Conservation (phyloP, 1,140 invertebrate species). For the Propsilocerus akamusi region DNA sequence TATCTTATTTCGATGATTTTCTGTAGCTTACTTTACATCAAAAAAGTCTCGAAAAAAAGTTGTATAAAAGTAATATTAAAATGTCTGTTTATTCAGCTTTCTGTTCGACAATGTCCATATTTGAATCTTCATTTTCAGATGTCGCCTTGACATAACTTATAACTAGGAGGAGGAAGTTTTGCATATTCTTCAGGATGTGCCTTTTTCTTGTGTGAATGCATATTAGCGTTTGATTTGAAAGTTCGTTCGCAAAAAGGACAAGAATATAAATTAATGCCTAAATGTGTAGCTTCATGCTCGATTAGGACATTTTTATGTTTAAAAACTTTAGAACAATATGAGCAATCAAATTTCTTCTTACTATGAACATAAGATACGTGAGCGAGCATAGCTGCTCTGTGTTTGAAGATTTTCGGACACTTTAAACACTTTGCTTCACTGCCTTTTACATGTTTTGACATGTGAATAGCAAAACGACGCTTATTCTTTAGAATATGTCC, state of each 20-base stretch:
- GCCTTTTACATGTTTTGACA: conserved; percentile 15
- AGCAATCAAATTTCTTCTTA: neutral
- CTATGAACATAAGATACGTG: neutral
- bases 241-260: conserved; percentile 21
- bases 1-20: too few species aligned
- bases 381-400: neutral
- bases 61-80: too few species aligned
- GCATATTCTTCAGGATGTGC: conserved; percentile 21
- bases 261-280: conserved; percentile 19
- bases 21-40: too few species aligned
- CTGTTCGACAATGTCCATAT: too few species aligned
- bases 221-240: conserved; percentile 22
- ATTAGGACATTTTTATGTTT: conserved; percentile 7
- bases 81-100: too few species aligned
- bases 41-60: too few species aligned
- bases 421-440: neutral
- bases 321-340: neutral
- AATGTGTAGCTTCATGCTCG: conserved; percentile 22
- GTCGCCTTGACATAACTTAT: too few species aligned
- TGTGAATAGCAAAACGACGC: neutral
- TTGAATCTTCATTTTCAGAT: too few species aligned
- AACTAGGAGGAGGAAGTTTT: conserved; percentile 6
- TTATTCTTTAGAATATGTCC: conserved; percentile 18
- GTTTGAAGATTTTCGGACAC: neutral
- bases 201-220: conserved; percentile 20